These are phyloP conservation scores for Glaucopsyche alexis DNA, from an alignment of 2,888 invertebrate genomes.

Conservation along the genomic window DNA sequence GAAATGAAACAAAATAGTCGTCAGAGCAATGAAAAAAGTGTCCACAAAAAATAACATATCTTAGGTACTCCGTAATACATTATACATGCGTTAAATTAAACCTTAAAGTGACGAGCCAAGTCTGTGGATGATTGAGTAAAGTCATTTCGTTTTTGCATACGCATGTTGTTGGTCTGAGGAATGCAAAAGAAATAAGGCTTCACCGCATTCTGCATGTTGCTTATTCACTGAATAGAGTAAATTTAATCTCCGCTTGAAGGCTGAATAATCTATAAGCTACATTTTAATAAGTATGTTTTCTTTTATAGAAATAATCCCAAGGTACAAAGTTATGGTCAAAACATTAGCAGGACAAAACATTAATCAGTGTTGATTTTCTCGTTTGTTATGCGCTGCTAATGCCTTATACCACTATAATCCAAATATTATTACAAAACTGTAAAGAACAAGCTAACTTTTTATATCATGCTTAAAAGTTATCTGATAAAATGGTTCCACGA, in stretches of 20 bases:
- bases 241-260: neutral
- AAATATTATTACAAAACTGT: too few relatives aligned
- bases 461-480: too few relatives aligned
- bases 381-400: neutral
- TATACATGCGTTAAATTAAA: neutral
- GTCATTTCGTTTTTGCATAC: conserved; percentile 16
- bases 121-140: neutral
- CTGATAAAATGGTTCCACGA: neutral
- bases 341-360: neutral
- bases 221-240: conserved; percentile 14
- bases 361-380: neutral
- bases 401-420: too few relatives aligned
- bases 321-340: neutral
- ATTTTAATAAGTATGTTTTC: neutral
- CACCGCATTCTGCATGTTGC: conserved; percentile 13
- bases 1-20: too few relatives aligned
- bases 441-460: too few relatives aligned
- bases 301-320: neutral
- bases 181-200: conserved; percentile 28
- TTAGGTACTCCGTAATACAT: too few relatives aligned
- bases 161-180: conserved; percentile 11
- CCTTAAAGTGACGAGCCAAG: neutral
- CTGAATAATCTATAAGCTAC: neutral
- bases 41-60: too few relatives aligned
- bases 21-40: too few relatives aligned